Base-by-base conservation (phyloP, 2,888 invertebrate genomes). In the Dexiosoma caninum region DNA sequence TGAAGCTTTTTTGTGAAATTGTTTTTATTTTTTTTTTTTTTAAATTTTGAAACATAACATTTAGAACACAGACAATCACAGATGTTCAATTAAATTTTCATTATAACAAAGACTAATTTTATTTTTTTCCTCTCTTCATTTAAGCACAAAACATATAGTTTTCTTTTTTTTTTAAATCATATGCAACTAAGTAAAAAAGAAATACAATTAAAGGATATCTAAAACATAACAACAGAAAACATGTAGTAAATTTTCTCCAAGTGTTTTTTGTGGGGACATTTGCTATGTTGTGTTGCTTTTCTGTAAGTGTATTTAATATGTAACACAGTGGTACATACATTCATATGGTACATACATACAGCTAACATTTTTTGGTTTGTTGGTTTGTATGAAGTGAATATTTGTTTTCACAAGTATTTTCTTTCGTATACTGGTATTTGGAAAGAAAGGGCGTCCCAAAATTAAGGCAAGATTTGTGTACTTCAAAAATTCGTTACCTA, bases 1-100 rank as follows among this genome's bases (percentile, higher is more conserved):
- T 49, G 46, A 37, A 37, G 35, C 12, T 49, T 51, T 59, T 14
- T 16, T 16, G 4, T 27, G 40, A 42, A 72, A 49, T 16, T 30
- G 32, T 32, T 40, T 8, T 37, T 66, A 46, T 70, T 53, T 21
- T 27, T 4, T 5, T 23, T 44, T 6, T 35, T 9, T 21, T 30
- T 32, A 23, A 75, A 62, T 64, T 69, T 67, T 57, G 42, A 70
- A 78, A 62, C 75, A 79, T 46, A 70, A 78, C 69, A 69, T 79
- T 62, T 40, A 60, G 60, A 64, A 49, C 35, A 60, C 55, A 55
- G 74, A 81, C 57, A 78, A 59, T 74, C 46, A 69, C 42, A 44
- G 30, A 76, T 76, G 30, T 66, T 67, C 27, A 35, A 53, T 53
- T 72, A 19, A 42, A 32, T 55, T 21, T 32, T 14, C 5, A n/a